Evolutionary conservation across 2,113 vertebrate genomes (phyloP).

Genomic region (Emydura subglobosa): DNA sequence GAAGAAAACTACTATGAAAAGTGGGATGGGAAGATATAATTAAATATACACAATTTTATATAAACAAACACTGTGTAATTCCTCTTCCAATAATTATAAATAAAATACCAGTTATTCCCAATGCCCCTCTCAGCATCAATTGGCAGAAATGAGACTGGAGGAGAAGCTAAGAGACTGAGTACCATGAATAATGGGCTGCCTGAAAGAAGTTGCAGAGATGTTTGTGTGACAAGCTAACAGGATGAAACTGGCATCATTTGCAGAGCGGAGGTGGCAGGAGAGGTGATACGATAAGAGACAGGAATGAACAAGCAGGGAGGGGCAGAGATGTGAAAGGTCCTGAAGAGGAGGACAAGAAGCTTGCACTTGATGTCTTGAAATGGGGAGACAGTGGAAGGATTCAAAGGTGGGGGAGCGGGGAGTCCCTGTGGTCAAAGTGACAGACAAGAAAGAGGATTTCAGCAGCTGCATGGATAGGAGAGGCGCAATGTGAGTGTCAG

Average conservation of each 20-base stretch:
- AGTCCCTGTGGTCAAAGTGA: not conserved
- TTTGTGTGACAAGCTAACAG: not conserved
- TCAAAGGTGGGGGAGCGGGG: not conserved
- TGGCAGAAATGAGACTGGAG: not conserved
- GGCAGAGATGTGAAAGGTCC: not conserved
- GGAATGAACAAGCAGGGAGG: not conserved
- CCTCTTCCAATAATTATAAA: too few species aligned
- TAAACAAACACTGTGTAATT: too few species aligned
- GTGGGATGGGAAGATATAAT: not conserved
- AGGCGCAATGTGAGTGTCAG: not conserved
- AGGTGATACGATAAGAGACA: not conserved
- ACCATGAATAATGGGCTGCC: not conserved
- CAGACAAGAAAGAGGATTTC: not conserved
- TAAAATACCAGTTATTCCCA: too few species aligned
- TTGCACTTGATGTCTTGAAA: not conserved
- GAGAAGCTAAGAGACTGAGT: not conserved
- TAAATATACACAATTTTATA: too few species aligned
- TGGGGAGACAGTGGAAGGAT: not conserved
- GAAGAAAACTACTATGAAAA: constrained; percentile 3
- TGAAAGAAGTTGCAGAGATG: not conserved
- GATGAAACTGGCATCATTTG: constrained; percentile 16
- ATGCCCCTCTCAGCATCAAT: not conserved
- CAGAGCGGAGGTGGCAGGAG: not conserved
- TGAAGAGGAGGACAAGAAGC: not conserved
- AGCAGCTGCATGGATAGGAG: not conserved